Base-by-base conservation (phyloP, 2,888 invertebrate species). In the Ganaspis brasiliensis region DNA sequence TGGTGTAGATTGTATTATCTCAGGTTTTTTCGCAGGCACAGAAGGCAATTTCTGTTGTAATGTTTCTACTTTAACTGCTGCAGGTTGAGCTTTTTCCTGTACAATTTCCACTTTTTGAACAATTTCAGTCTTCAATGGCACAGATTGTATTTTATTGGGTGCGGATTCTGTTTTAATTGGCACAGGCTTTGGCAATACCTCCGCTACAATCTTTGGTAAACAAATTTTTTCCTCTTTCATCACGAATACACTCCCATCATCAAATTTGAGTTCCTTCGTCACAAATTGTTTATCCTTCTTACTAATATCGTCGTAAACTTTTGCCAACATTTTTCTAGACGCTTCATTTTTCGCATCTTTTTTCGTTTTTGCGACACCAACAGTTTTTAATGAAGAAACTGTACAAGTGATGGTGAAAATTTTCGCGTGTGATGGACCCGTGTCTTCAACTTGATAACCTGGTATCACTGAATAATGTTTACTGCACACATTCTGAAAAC, bases 401-500 rank as follows among this genome's bases (percentile, higher is more conserved):
- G 87, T 84, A 85, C 94, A 95, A 79, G 93, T 91, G 81, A 93
- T 89, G 0, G 94, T 94, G 89, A 95, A 95, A 82, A 93, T 92
- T 83, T 94, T 93, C 75, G 92, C 92, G 92, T 95, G 95, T 52
- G 95, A 93, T 19, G 95, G 95, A 55, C 95, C 95, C 81, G 94
- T 93, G 89, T 94, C 95, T 16, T 93, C 93, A 78, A 94, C 92
- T 75, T 89, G 86, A 90, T 94, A 95, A 57, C 90, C 87, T 3
- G 94, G 94, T 16, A 88, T 88, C 16, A 4, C 31, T 31, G 2
- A 4, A 31, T 31, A 31, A 31, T 31, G 31, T 31, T 86, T 86
- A 0, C 80, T 59, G 77, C 92, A 92, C 1, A 92, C 79, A 52
- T 89, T 89, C 84, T 90, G 77, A 73, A 63, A 82, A 84, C 19